These are phyloP conservation scores for Smithornis capensis DNA, from an alignment of 2,113 vertebrate genomes.

Conservation along the genomic window DNA sequence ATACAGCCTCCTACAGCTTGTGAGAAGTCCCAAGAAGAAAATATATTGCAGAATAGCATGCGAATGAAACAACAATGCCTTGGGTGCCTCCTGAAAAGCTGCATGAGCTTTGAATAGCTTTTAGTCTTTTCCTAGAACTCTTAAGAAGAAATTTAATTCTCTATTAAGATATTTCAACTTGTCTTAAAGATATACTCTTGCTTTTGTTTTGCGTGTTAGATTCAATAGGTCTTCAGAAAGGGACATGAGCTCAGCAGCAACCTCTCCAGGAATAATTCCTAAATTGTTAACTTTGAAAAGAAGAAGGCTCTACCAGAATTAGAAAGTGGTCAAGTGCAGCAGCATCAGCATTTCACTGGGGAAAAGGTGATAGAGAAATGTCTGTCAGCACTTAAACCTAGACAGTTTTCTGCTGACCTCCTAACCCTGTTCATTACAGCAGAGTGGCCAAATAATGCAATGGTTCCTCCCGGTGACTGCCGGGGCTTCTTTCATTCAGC, in stretches of 20 bases:
- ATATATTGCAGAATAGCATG: background rate
- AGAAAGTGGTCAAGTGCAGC: background rate
- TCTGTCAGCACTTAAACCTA: background rate
- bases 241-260: background rate
- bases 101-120: background rate
- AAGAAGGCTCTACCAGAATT: background rate
- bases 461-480: fast-evolving
- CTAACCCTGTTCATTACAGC: background rate
- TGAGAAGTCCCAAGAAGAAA: background rate
- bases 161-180: background rate
- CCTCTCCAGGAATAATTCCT: background rate
- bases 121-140: background rate
- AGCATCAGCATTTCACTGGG: background rate
- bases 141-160: background rate
- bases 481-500: background rate
- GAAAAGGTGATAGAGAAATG: background rate
- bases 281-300: background rate
- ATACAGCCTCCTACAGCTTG: background rate
- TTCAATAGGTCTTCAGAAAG: background rate
- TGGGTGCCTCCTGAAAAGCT: background rate
- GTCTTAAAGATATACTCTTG: background rate
- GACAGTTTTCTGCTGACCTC: background rate
- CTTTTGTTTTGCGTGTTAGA: background rate
- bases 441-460: background rate
- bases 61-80: background rate